These are phyloP conservation scores for Spodoptera littoralis DNA, from an alignment of 2,888 invertebrate genomes.

Conservation along the genomic window DNA sequence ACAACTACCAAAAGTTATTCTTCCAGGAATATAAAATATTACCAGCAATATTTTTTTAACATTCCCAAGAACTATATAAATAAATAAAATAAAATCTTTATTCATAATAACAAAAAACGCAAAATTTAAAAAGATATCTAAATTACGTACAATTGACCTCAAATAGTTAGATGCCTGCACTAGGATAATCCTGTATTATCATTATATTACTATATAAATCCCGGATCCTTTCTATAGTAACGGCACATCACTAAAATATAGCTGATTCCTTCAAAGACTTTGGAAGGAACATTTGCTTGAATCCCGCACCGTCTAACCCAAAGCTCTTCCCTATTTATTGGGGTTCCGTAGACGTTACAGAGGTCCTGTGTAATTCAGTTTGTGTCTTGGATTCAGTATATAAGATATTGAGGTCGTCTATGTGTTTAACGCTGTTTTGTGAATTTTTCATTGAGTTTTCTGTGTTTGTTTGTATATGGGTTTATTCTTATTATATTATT, in stretches of 20 bases:
- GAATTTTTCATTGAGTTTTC: conserved; percentile 9
- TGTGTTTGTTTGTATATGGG: background rate
- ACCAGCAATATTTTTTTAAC: too few relatives aligned
- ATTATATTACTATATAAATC: background rate
- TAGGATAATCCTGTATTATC: too few relatives aligned
- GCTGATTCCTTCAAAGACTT: conserved; percentile 15
- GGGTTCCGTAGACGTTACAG: conserved; percentile 38
- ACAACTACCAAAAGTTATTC: background rate
- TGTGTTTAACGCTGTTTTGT: conserved; percentile 6
- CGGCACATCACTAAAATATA: conserved; percentile 37
- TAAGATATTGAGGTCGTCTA: conserved; percentile 25
- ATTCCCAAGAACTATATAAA: background rate
- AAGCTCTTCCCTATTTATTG: conserved; percentile 48
- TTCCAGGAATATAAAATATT: too few relatives aligned
- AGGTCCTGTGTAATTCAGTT: conserved; percentile 34
- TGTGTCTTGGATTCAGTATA: conserved; percentile 22
- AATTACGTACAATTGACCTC: too few relatives aligned
- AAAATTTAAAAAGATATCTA: too few relatives aligned
- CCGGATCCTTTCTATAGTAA: conserved; percentile 4
- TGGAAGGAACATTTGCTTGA: conserved; percentile 35
- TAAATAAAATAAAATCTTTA: too few relatives aligned
- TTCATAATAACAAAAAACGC: too few relatives aligned
- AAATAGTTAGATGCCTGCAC: too few relatives aligned
- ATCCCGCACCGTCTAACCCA: conserved; percentile 28
- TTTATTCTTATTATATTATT: background rate